Base-by-base conservation (phyloP, 2,888 invertebrate species). In the Epirrhoe alternata region DNA sequence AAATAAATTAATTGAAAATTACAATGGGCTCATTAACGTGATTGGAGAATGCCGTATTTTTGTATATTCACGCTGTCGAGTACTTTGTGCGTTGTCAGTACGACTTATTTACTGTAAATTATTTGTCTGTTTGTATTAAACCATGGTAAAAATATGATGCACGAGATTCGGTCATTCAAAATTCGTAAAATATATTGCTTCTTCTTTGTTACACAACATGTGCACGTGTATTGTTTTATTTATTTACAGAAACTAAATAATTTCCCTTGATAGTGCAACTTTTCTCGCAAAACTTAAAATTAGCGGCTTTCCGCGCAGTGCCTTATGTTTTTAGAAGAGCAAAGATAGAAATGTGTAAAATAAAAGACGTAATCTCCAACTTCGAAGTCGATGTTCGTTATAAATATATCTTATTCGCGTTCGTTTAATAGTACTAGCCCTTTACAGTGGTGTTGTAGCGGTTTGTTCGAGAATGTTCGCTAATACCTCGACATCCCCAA, bases 401-500 rank as follows among this genome's bases (percentile, higher is more conserved):
- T n/a, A n/a, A n/a, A 30, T 10, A 38, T 2, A 12, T 38, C 38
- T 10, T 38, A 38, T 38, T 38, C 35, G n/a, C 24, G 24, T 42
- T 42, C 12, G 38, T 4, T 42, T 12, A 35, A 35, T 42, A 12
- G 12, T 42, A 42, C 12, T 42, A 42, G 38, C 12, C 14, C 8
- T 81, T 81, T 80, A 77, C 72, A 66, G 77, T 71, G 74, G 77
- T 75, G 77, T 77, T 74, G 80, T 77, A 78, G 77, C 73, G 74
- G 74, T 69, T 70, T 74, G 73, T 71, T 66, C 68, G 72, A 75
- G 74, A 76, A 79, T 77, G 79, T 77, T 79, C 80, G 74, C 82
- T 86, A 86, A 86, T 84, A 79, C 79, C 72, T 42, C 76, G 71
- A 51, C 65, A 52, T 56, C 63, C 51, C 76, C 74, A 78, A 80